Evolutionary conservation across 2,888 invertebrate species (phyloP), one percentile per base, ranked within the genome.

Genomic region (Drosophila putrida): DNA sequence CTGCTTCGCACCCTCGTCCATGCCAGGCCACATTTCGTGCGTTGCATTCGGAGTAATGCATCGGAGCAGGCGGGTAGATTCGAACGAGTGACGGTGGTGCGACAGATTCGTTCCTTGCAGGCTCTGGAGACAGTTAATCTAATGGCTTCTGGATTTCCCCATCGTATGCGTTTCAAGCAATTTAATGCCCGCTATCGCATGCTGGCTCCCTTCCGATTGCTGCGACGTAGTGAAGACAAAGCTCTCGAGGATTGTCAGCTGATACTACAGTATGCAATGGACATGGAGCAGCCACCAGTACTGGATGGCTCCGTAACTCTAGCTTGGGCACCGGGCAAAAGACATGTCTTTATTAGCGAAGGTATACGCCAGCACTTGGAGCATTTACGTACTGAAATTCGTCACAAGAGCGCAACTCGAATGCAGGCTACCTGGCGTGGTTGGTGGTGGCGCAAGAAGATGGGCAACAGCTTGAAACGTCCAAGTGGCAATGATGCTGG

Each of bases 61-160:
- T 94, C 94, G 33, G 97, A 98, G 93, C 95, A 95, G 58, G 94
- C 96, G n/a, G 95, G 96, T 90, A 94, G 95, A 75, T 97, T 98
- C 92, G 98, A 98, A 91, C 94, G 97, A 46, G 94, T 95, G 66
- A 95, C 96, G 1, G 97, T 98, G 28, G 96, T 97, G 86, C 94
- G 96, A 53, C 98, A 98, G 94, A 96, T 98, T 71, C 94, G 98
- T 47, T 97, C 98, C 0, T 94, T 98, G 55, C 96, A 96, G 92
- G 96, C 98, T n/a, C 93, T 98, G 57, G 98, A 98, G 93, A 98
- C 98, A 43, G 97, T 98, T 15, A 98, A 98, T 92, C 93, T 98
- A 69, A 98, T 98, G 98, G 97, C 98, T 11, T 97, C 97, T 88
- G 98, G 98, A 8, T 98, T 97, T 93, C 98, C 98, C 28, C 98